Conservation (phyloP, 2,797 vertebrate species). For the Esox masquinongy region DNA sequence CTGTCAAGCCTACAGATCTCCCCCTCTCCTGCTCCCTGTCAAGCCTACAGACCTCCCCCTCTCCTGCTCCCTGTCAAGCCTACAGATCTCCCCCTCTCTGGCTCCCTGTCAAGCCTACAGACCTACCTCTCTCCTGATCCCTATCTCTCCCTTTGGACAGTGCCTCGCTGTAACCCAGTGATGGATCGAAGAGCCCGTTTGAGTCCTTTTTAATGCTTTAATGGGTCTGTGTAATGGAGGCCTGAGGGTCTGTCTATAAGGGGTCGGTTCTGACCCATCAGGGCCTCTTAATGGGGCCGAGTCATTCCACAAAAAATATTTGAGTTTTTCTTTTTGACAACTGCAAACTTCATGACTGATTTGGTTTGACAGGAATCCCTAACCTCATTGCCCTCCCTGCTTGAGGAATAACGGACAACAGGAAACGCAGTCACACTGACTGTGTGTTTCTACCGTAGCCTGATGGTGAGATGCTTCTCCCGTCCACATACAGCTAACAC, state of each 20-base stretch:
- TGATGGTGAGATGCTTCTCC: not conserved
- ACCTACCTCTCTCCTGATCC: not conserved
- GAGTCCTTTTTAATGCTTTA: conserved; percentile 3
- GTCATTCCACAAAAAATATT: not conserved
- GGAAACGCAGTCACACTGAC: not conserved
- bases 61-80: not conserved
- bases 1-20: not conserved
- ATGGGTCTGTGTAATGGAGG: not conserved
- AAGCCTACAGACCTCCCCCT: not conserved
- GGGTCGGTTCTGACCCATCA: not conserved
- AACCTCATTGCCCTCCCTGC: too few species aligned
- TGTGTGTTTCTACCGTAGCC: not conserved
- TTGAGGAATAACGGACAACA: too few species aligned
- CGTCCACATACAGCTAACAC: not conserved
- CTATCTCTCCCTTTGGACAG: not conserved
- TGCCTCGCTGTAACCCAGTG: not conserved
- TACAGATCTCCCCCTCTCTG: not conserved
- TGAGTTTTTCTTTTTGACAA: too few species aligned
- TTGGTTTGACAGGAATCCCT: too few species aligned
- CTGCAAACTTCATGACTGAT: too few species aligned
- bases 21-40: not conserved
- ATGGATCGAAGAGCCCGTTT: conserved; percentile 6
- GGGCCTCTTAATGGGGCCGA: not conserved
- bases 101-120: not conserved
- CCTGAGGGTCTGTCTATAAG: not conserved